A percentile compares a stretch with the other conserved stretches of the same genome.
These are phyloP conservation scores for Hyperoplus lanceolatus DNA, from an alignment of 2,797 vertebrate genomes.

Conservation along the genomic window DNA sequence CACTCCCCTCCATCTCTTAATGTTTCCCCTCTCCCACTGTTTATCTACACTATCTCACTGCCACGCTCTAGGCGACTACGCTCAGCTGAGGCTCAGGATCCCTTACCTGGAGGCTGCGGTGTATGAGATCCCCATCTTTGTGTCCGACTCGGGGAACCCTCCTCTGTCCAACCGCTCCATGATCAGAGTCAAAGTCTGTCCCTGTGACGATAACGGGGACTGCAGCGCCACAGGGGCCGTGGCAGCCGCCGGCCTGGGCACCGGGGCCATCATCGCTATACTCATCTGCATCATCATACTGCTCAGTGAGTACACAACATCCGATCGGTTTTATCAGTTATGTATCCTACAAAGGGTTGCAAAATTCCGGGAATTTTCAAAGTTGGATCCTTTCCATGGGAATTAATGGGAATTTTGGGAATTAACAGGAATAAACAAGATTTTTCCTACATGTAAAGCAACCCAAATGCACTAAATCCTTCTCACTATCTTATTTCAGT, in stretches of 20 bases:
- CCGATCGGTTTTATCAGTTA: too few species aligned
- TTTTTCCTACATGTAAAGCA: too few species aligned
- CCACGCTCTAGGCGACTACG: slow-evolving; percentile 89
- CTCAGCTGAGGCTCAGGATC: slow-evolving; percentile 92
- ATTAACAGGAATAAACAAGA: too few species aligned
- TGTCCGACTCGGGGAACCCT: slow-evolving; percentile 97
- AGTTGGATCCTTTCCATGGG: too few species aligned
- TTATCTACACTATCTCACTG: not conserved
- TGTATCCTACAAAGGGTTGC: too few species aligned
- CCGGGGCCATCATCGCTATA: slow-evolving; percentile 96
- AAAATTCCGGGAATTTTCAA: too few species aligned
- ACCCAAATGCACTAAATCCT: too few species aligned
- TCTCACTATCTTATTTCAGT: too few species aligned
- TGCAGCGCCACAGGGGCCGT: slow-evolving; percentile 93
- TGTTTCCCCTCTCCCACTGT: not conserved
- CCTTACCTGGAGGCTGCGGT: slow-evolving; percentile 92
- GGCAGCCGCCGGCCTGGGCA: slow-evolving; percentile 94
- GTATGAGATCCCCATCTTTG: slow-evolving; percentile 93
- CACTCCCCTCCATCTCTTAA: not conserved
- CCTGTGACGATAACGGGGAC: slow-evolving; percentile 95
- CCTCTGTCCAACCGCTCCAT: slow-evolving; percentile 94
- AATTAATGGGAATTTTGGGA: too few species aligned
- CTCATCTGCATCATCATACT: slow-evolving; percentile 96
- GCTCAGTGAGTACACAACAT: slow-evolving; percentile 89
- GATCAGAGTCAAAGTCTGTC: slow-evolving; percentile 97